phyloP scores from a whole-genome alignment of 2,113 vertebrate genomes.

The Hemiscyllium ocellatum region DNA sequence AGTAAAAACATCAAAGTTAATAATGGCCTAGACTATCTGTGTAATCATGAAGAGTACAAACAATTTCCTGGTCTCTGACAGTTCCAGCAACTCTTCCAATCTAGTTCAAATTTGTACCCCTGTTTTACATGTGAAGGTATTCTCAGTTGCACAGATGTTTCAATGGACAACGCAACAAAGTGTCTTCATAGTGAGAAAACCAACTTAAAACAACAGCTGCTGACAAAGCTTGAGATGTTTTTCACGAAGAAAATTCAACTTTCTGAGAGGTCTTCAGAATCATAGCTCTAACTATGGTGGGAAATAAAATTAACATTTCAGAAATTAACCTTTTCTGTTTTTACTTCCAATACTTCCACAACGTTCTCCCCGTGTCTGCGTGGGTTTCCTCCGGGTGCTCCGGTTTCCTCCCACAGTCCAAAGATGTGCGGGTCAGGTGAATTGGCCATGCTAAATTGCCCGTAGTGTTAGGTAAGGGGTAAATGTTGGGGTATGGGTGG shows the following conservation, averaged over 20 bases:
- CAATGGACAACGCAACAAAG: not conserved
- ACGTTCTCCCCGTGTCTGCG: too few relatives aligned
- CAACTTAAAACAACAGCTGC: not conserved
- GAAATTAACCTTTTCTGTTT: not conserved
- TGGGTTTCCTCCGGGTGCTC: too few relatives aligned
- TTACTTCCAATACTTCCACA: too few relatives aligned
- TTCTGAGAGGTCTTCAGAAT: not conserved
- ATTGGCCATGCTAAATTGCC: too few relatives aligned
- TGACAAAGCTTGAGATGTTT: not conserved
- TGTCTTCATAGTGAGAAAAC: not conserved
- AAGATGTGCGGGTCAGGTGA: too few relatives aligned
- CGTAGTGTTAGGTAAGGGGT: too few relatives aligned
- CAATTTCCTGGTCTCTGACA: not conserved
- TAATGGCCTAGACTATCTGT: not conserved
- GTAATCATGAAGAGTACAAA: not conserved
- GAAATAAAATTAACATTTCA: not conserved
- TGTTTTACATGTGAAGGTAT: not conserved
- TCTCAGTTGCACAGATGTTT: not conserved
- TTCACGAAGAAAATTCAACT: not conserved
- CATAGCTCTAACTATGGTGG: not conserved
- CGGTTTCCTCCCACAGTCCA: too few relatives aligned
- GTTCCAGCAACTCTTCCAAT: not conserved
- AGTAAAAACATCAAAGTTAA: not conserved
- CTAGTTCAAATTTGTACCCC: not conserved
- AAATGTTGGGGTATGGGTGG: too few relatives aligned